Evolutionary conservation across 2,888 invertebrate species (phyloP).

Genomic region (Tillus elongatus): DNA sequence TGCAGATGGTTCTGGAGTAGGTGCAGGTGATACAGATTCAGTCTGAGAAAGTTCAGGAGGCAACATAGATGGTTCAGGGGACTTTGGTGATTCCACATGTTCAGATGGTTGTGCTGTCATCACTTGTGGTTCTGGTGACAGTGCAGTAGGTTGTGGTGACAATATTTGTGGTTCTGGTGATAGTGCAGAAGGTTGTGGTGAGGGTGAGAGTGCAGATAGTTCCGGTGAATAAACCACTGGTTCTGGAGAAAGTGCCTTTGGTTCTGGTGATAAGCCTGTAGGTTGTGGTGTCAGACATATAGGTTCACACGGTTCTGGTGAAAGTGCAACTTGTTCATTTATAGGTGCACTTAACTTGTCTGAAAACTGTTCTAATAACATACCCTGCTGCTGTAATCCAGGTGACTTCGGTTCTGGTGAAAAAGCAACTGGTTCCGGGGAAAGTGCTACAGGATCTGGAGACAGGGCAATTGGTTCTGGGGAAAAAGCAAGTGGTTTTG

Average conservation of each 20-base stretch:
- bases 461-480: constrained; percentile 11
- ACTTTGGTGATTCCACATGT: constrained; percentile 9
- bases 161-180: constrained; percentile 11
- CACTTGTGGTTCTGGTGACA: constrained; percentile 13
- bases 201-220: constrained; percentile 1
- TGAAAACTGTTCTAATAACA: too few species aligned
- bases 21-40: constrained; percentile 6
- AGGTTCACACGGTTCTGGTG: neutral
- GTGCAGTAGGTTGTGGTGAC: constrained; percentile 12
- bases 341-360: too few species aligned
- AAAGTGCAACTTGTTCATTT: neutral
- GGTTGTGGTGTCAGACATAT: neutral
- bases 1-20: constrained; percentile 13
- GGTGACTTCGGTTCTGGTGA: constrained; percentile 8
- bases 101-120: constrained; percentile 8
- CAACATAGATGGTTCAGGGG: constrained; percentile 11
- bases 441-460: constrained; percentile 19
- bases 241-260: neutral
- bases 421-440: neutral
- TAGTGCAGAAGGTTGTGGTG: neutral
- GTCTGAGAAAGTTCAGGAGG: constrained; percentile 6
- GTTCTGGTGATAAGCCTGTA: neutral
- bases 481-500: neutral
- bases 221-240: constrained; percentile 9
- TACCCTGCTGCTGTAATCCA: too few species aligned